phyloP scores from a whole-genome alignment of 2,113 vertebrate species.

The Elaphurus davidianus region DNA sequence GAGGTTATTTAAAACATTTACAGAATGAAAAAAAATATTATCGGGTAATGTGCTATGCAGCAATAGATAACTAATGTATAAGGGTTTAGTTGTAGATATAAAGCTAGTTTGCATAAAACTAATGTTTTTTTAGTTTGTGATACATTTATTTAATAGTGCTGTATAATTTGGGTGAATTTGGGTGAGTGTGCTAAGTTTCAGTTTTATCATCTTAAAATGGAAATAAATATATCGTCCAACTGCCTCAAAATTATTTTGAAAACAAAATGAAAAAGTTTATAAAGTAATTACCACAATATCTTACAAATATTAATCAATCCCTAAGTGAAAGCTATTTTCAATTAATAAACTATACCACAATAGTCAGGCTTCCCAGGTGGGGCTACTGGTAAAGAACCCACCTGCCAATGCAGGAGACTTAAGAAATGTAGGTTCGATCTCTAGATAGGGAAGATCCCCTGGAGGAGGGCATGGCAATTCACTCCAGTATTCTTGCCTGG shows the following conservation, averaged over 20 bases:
- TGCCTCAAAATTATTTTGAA: not conserved
- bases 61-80: not conserved
- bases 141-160: not conserved
- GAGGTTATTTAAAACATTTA: not conserved
- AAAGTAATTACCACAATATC: not conserved
- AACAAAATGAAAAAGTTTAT: not conserved
- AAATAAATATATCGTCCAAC: not conserved
- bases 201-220: conserved; percentile 19
- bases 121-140: not conserved
- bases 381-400: not conserved
- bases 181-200: not conserved
- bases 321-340: not conserved
- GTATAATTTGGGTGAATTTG: not conserved
- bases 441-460: not conserved
- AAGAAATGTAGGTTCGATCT: not conserved
- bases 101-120: not conserved
- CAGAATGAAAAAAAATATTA: not conserved
- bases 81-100: not conserved
- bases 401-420: not conserved
- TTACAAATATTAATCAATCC: not conserved
- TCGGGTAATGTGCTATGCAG: not conserved
- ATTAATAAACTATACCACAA: not conserved
- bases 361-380: not conserved
- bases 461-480: not conserved
- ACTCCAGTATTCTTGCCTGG: not conserved